These are phyloP conservation scores for Odontothrips loti DNA, from an alignment of 2,888 invertebrate species.

Conservation along the genomic window DNA sequence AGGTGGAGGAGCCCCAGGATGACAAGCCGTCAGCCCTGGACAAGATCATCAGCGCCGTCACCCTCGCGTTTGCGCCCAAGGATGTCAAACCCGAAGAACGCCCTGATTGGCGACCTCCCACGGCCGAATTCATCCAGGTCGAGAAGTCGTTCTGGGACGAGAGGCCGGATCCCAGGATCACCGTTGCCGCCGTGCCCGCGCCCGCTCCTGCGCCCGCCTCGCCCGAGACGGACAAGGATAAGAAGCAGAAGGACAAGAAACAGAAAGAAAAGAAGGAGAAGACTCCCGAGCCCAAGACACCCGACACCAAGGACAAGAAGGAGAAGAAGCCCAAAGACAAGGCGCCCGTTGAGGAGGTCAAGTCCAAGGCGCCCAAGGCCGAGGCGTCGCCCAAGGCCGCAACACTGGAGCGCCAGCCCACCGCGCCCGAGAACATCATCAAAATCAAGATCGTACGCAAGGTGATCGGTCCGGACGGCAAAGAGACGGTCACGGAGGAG, in stretches of 20 bases:
- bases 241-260: slow-evolving; percentile 4
- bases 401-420: background rate
- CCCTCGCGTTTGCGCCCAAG: background rate
- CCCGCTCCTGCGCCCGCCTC: background rate
- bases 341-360: slow-evolving; percentile 3
- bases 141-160: background rate
- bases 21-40: background rate
- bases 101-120: background rate
- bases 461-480: background rate
- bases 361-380: background rate
- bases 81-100: background rate
- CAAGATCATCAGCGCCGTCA: slow-evolving; percentile 6
- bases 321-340: slow-evolving; percentile 1
- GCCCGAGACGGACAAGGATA: background rate
- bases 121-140: background rate
- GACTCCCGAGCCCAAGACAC: background rate
- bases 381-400: background rate
- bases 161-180: background rate
- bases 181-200: background rate
- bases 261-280: background rate
- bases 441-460: background rate
- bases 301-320: background rate
- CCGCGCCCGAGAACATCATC: background rate
- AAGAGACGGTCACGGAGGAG: slow-evolving; percentile 5
- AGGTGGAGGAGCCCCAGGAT: slow-evolving; percentile 4